Percentiles rank a stretch among this genome's conserved stretches.
Conservation (phyloP, 2,797 vertebrate species). For the Semotilus atromaculatus region DNA sequence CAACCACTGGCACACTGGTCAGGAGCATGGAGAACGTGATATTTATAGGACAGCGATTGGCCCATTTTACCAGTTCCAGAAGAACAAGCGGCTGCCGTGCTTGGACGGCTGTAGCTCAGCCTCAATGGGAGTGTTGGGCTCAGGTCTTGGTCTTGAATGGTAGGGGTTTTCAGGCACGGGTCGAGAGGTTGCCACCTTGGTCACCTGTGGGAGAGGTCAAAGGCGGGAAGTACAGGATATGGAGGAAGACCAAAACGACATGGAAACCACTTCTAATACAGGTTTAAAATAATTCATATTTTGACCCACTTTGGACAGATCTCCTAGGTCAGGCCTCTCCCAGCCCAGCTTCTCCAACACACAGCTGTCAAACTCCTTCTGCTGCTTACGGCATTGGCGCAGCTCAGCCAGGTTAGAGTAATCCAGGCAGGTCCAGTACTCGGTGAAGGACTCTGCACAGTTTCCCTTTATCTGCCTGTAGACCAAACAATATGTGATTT, state of each 20-base stretch:
- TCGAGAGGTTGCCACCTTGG: constrained; percentile 92
- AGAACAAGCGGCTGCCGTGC: constrained; percentile 87
- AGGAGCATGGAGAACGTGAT: constrained; percentile 19
- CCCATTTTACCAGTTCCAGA: constrained; percentile 86
- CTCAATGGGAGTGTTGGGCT: constrained; percentile 82
- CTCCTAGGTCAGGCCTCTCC: constrained; percentile 90
- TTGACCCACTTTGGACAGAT: constrained; percentile 92
- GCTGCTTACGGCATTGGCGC: constrained; percentile 87
- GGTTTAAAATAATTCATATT: neutral
- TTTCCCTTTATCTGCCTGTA: constrained; percentile 89
- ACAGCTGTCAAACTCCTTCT: constrained; percentile 89
- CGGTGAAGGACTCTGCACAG: constrained; percentile 93
- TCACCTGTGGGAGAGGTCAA: constrained; percentile 80
- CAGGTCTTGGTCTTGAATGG: constrained; percentile 87
- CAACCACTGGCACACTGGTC: constrained; percentile 54
- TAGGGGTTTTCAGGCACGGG: constrained; percentile 90
- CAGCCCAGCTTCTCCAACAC: constrained; percentile 95
- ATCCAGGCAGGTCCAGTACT: constrained; percentile 98
- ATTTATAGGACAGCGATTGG: neutral
- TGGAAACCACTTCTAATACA: neutral
- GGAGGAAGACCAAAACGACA: neutral
- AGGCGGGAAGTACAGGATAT: neutral
- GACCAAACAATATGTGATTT: neutral
- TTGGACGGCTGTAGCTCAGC: constrained; percentile 87
- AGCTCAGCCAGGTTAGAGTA: constrained; percentile 80